Evolutionary conservation across 1,140 invertebrate species (phyloP), one percentile per base, ranked within the genome.

Genomic region (Gryllus bimaculatus): DNA sequence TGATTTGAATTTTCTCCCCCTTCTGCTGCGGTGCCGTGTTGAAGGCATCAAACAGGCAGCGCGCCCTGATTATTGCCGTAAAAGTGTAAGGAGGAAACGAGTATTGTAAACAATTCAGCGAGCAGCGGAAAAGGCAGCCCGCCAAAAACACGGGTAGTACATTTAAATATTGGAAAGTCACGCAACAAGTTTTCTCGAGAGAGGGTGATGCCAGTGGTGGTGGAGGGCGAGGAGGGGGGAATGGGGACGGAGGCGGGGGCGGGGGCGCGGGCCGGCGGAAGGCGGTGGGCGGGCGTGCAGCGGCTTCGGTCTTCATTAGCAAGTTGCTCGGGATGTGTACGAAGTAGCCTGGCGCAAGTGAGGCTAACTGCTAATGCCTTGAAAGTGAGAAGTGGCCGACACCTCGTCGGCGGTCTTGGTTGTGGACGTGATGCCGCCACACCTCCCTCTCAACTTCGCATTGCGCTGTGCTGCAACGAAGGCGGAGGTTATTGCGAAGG

Each of bases 61-160:
- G 54, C 54, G 54, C 54, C 18, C 54, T 66, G 54, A 66, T 66
- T 66, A 66, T 66, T 66, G 54, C 54, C 54, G 54, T 66, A 66
- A 66, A 66, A 66, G 54, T 66, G 54, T 66, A 66, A 66, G 54
- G 54, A 66, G 54, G 54, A 66, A 66, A 66, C 54, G 54, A 66
- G 54, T 66, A 66, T 66, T 66, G 54, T 66, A 66, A 66, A 66
- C 54, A 66, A 66, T 66, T 66, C 54, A 66, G 54, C 54, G 18
- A 66, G 54, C 54, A 66, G 54, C 54, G 54, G 54, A 66, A 66
- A 66, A 66, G 54, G 54, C 54, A 66, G 54, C 54, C 54, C 54
- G 54, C 54, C 10, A 66, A 66, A 66, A 66, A 66, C 54, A 66
- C 54, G 54, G 18, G 54, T 66, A 66, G 54, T 66, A 66, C 54